Evolutionary conservation across 2,113 vertebrate genomes (phyloP).

Genomic region (Gasterosteus aculeatus): DNA sequence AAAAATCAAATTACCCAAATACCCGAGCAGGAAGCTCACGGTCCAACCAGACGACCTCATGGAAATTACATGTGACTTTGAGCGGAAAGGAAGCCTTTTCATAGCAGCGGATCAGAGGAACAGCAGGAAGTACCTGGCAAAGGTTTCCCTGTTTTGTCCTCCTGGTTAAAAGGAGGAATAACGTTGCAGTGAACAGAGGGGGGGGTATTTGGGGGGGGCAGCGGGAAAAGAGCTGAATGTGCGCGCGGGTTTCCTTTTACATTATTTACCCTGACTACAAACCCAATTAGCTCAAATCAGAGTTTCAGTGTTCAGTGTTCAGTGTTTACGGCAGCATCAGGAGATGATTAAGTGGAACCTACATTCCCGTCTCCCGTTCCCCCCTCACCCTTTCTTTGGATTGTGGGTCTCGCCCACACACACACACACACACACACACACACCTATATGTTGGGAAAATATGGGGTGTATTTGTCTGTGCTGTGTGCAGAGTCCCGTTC

Average conservation of each 20-base stretch:
- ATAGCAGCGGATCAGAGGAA: conserved; percentile 17
- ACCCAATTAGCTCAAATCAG: conserved; percentile 77
- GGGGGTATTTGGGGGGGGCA: too few relatives aligned
- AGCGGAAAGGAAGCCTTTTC: conserved; percentile 38
- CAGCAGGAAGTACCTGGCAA: conserved; percentile 15
- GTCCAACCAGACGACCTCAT: conserved; percentile 56
- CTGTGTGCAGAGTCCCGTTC: background rate
- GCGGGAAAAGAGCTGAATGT: conserved; percentile 44
- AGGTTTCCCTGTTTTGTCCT: conserved; percentile 43
- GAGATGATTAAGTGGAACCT: conserved; percentile 73
- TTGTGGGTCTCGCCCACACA: conserved; percentile 28
- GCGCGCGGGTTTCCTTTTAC: conserved; percentile 68
- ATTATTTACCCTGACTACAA: conserved; percentile 78
- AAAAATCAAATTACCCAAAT: conserved; percentile 63
- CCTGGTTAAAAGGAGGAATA: conserved; percentile 39
- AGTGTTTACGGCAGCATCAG: conserved; percentile 76
- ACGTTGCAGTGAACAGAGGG: conserved; percentile 2
- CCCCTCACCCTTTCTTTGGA: conserved; percentile 27
- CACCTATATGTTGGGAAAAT: background rate
- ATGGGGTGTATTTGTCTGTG: conserved; percentile 1
- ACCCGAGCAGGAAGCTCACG: conserved; percentile 27
- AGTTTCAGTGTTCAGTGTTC: too few relatives aligned
- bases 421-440: conserved; percentile 18
- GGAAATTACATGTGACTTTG: conserved; percentile 63
- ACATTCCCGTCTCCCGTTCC: conserved; percentile 64